A percentile compares a stretch with the other conserved stretches of the same genome.
Conservation (phyloP, 2,113 vertebrate genomes). For the Triplophysa tibetana region DNA sequence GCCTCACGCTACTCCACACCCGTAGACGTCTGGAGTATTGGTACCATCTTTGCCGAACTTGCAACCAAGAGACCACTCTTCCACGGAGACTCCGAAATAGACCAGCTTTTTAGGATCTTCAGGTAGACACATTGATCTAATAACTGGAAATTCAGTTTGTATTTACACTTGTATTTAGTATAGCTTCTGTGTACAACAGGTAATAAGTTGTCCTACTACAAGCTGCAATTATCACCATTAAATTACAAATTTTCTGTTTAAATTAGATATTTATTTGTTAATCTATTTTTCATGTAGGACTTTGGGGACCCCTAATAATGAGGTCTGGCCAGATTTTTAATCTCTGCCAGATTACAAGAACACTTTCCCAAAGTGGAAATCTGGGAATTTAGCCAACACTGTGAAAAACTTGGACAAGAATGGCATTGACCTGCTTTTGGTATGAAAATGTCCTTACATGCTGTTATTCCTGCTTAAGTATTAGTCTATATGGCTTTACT, state of each 20-base stretch:
- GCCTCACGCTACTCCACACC: constrained; percentile 93
- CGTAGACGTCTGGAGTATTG: constrained; percentile 96
- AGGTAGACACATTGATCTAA: constrained; percentile 71
- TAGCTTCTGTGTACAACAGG: too few relatives aligned
- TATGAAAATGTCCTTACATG: background rate
- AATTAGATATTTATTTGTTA: background rate
- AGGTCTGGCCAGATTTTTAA: constrained; percentile 97
- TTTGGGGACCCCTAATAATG: constrained; percentile 94
- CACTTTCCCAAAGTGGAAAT: constrained; percentile 97
- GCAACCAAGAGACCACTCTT: constrained; percentile 96
- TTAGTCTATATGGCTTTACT: background rate
- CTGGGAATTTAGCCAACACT: constrained; percentile 79
- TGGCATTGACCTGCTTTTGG: constrained; percentile 83
- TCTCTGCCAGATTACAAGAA: constrained; percentile 97
- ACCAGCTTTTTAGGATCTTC: constrained; percentile 98
- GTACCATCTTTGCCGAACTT: constrained; percentile 96
- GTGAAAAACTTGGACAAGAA: constrained; percentile 93
- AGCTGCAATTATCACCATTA: background rate
- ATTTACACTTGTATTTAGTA: too few relatives aligned
- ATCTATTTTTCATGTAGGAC: constrained; percentile 70
- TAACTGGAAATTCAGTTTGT: too few relatives aligned
- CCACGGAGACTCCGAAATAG: constrained; percentile 97
- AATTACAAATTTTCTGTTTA: too few relatives aligned
- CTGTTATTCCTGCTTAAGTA: background rate
- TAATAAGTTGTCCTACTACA: too few relatives aligned